Evolutionary conservation across 2,888 invertebrate genomes (phyloP), one percentile per base, ranked within the genome.

Genomic region (Criorhina ranunculi): DNA sequence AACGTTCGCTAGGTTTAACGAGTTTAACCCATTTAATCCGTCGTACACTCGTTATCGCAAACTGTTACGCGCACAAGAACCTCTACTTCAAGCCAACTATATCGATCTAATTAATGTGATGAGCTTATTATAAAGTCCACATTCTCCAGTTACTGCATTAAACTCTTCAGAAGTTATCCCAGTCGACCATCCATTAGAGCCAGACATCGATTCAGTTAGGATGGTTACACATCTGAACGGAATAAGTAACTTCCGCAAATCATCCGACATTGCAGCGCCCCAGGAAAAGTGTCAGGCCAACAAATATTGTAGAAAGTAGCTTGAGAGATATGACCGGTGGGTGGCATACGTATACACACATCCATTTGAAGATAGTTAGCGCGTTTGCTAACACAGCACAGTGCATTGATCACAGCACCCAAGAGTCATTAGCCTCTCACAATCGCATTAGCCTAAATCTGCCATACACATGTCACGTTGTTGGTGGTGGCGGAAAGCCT

Each of bases 391-490:
- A 31, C 60, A 49, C 64, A 19, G 59, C 51, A 55, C 29, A 80
- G 75, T 70, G 69, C 80, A 85, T 59, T 85, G 69, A 80, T 78
- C 79, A 69, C 42, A 37, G 59, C 64, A 37, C 42, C 15, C 64
- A 79, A 57, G 53, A 85, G 85, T 85, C 85, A 66, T 80, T 85
- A 85, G 80, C 85, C 85, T 46, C 64, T 75, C 53, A 85, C 85
- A 85, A 85, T 85, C 85, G 85, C 85, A 85, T 85, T 85, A 85
- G 85, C 85, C 85, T 85, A 85, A 85, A 85, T 85, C 85, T 85
- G 85, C 59, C 83, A 79, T 69, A 79, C 64, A 75, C 80, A 67
- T 57, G 67, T 85, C 75, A 80, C 29, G 29, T 53, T 57, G 29
- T 44, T 69, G 40, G 37, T 31, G 37, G 17, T 60, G 57, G 72